phyloP scores from a whole-genome alignment of 2,888 invertebrate species.

The Mythimna loreyi region DNA sequence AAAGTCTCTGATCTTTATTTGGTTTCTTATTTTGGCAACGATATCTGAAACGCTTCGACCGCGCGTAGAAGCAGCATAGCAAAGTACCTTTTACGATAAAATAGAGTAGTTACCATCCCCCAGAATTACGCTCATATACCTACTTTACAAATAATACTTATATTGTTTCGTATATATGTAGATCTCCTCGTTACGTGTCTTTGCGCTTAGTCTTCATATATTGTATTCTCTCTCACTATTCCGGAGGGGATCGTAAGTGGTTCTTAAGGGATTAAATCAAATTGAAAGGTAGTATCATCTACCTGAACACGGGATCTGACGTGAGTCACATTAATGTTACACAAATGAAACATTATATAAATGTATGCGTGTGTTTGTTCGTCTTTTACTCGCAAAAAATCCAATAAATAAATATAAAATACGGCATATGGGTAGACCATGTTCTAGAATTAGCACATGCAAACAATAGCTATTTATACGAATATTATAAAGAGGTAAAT shows the following conservation, averaged over 20 bases:
- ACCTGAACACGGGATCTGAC: conserved; percentile 27
- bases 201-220: conserved; percentile 12
- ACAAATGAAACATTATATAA: too few relatives aligned
- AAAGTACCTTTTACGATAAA: neutral
- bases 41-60: neutral
- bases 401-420: too few relatives aligned
- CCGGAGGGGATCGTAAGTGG: conserved; percentile 24
- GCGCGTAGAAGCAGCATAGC: neutral
- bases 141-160: neutral
- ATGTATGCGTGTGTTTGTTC: too few relatives aligned
- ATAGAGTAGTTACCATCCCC: neutral
- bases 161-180: neutral
- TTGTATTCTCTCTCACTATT: conserved; percentile 22
- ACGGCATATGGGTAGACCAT: too few relatives aligned
- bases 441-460: too few relatives aligned
- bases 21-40: neutral
- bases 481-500: too few relatives aligned
- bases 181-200: conserved; percentile 30
- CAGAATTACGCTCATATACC: neutral
- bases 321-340: neutral
- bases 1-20: neutral
- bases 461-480: too few relatives aligned
- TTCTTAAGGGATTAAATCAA: conserved; percentile 50
- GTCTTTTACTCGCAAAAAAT: too few relatives aligned
- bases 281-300: conserved; percentile 35